Evolutionary conservation across 2,888 invertebrate species (phyloP).

Genomic region (Spodoptera littoralis): DNA sequence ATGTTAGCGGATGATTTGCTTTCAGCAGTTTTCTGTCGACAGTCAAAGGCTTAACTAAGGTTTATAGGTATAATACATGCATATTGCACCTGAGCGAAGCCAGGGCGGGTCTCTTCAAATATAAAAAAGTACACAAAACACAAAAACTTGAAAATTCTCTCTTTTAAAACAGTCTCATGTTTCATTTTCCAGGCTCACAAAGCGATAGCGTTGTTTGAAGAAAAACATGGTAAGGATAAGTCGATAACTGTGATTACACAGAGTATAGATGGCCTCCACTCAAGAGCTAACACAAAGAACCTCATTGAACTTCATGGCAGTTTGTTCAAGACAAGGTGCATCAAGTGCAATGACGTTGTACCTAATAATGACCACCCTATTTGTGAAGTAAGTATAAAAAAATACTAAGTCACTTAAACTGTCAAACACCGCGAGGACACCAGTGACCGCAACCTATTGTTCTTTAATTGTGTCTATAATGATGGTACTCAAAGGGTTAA

Average conservation of each 20-base stretch:
- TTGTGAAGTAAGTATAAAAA: conserved; percentile 86
- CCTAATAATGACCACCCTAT: conserved; percentile 91
- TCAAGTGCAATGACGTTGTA: conserved; percentile 88
- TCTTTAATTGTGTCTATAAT: no score
- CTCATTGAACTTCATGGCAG: conserved; percentile 96
- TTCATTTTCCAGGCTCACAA: conserved; percentile 87
- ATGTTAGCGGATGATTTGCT: no score
- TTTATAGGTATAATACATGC: no score
- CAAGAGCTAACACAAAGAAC: conserved; percentile 93
- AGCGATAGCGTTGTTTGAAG: conserved; percentile 90
- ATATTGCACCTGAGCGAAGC: no score
- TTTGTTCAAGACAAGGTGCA: conserved; percentile 90
- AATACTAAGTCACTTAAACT: no score
- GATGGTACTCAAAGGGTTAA: no score
- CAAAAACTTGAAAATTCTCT: not conserved
- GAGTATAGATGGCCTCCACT: conserved; percentile 96
- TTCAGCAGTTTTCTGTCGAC: no score
- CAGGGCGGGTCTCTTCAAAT: no score
- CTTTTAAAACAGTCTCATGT: not conserved
- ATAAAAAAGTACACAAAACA: no score
- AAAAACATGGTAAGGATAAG: conserved; percentile 80
- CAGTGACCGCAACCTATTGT: no score
- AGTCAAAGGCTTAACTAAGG: no score
- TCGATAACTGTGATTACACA: conserved; percentile 93
- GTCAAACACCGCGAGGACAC: no score